Evolutionary conservation across 2,797 vertebrate species (phyloP), one percentile per base, ranked within the genome.

Genomic region (Sebastes taczanowskii): DNA sequence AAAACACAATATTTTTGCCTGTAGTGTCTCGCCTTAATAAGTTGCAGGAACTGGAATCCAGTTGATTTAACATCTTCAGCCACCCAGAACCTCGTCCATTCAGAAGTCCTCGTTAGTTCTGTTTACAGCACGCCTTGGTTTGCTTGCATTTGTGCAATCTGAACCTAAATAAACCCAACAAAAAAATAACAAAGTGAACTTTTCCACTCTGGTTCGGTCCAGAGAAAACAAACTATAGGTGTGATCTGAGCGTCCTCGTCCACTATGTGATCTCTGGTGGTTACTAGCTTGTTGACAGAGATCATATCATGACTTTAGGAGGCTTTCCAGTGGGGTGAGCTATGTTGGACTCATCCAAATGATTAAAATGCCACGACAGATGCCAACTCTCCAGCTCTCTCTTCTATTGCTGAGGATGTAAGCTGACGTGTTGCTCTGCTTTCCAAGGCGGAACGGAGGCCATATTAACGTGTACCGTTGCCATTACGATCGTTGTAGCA

Each of bases 271-370:
- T 52, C 3, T 75, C 2, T 35, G 42, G 3, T 67, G 7, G 55
- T 67, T 63, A 74, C 59, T 52, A 66, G 53, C 60, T 56, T 4
- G 8, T 23, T 38, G 73, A 78, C 68, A 38, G 20, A 72, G 62
- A 85, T 70, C 18, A 30, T 59, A 60, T 78, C 65, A 20, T 62
- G 70, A 67, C 22, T 59, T 55, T 14, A 77, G 76, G 81, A 86
- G 42, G 7, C 20, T 67, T 69, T 64, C 61, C 79, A 77, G 9
- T 53, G 30, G 55, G 66, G 59, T 56, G 55, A 32, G 34, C 52
- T 64, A 23, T 8, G 49, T 27, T 11, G 42, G 25, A 64, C 77
- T 32, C 27, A 20, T 53, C 65, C 60, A 34, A 38, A 64, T 74
- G 29, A 74, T 74, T 70, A n/a, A 85, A 82, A 69, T 46, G 38